Evolutionary conservation across 2,797 vertebrate genomes (phyloP).

Genomic region (Aldrovandia affinis): DNA sequence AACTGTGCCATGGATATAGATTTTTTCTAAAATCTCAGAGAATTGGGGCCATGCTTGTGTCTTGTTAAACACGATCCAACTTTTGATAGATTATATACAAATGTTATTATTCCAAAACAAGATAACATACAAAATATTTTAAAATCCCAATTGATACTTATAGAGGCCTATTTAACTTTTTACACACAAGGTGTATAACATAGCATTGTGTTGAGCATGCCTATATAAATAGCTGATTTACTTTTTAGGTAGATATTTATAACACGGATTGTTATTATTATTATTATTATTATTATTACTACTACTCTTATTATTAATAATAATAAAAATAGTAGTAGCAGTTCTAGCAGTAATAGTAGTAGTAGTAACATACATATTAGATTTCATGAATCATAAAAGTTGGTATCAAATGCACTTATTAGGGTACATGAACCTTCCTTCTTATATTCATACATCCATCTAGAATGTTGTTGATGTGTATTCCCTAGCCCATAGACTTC

Average conservation of each 20-base stretch:
- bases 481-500: conserved; percentile 63
- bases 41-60: too few species aligned
- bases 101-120: too few species aligned
- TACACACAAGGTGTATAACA: not conserved
- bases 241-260: not conserved
- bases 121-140: too few species aligned
- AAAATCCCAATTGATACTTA: not conserved
- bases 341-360: not conserved
- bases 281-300: too few species aligned
- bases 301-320: too few species aligned
- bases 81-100: too few species aligned
- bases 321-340: not conserved
- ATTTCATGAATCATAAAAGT: not conserved
- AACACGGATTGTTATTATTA: not conserved
- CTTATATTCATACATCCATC: conserved; percentile 25
- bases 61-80: too few species aligned
- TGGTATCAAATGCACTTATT: not conserved
- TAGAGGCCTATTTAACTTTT: not conserved
- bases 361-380: too few species aligned
- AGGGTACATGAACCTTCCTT: not conserved
- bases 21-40: too few species aligned
- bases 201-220: not conserved
- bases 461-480: conserved; percentile 62
- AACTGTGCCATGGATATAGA: too few species aligned
- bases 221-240: not conserved